Conservation (phyloP, 1,140 invertebrate species). For the Lepidurus arcticus region DNA sequence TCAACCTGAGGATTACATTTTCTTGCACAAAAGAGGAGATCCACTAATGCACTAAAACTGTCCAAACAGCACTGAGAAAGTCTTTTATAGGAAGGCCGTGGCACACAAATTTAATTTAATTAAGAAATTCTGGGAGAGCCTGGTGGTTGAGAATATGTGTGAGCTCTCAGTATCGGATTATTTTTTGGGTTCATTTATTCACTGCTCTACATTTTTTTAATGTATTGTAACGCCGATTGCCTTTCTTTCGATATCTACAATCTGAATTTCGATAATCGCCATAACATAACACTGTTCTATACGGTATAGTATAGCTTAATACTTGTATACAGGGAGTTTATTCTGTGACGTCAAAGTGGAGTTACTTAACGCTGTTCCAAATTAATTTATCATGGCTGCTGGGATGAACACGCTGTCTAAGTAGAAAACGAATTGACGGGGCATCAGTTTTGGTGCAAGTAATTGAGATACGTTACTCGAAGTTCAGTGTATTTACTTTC, state of each 20-base stretch:
- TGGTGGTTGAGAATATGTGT: neutral
- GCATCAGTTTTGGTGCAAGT: neutral
- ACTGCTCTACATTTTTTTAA: neutral
- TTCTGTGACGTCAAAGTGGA: neutral
- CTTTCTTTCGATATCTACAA: no score
- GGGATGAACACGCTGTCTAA: neutral
- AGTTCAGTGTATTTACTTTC: neutral
- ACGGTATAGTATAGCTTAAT: neutral
- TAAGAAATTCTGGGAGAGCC: neutral
- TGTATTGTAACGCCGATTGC: no score
- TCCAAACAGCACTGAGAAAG: no score
- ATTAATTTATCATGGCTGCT: neutral
- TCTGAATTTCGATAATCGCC: no score
- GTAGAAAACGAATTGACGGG: neutral
- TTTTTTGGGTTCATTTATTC: neutral
- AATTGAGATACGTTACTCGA: neutral
- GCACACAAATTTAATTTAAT: neutral
- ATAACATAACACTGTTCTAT: neutral
- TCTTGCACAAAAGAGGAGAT: no score
- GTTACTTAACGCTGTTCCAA: neutral
- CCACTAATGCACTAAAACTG: no score
- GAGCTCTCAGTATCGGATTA: neutral
- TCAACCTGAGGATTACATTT: no score
- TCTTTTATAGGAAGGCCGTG: neutral
- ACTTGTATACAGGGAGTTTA: neutral